Percentiles rank a stretch among this genome's conserved stretches.
Evolutionary conservation across 2,888 invertebrate species (phyloP).

Genomic region (Drosophila flavopinicola): DNA sequence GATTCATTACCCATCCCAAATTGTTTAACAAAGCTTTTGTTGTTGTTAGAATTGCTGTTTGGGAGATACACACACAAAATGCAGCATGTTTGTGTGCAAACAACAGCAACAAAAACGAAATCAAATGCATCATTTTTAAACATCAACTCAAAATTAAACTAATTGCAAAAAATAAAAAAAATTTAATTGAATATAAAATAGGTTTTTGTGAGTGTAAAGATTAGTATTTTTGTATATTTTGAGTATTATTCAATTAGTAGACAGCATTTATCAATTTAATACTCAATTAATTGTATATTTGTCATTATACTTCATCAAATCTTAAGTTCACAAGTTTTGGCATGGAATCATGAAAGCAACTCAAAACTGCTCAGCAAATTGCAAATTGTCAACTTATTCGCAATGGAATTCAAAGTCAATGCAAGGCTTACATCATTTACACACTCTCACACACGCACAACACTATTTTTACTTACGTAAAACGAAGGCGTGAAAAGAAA

Average conservation of each 20-base stretch:
- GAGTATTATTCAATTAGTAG: no score
- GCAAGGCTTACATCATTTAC: constrained; percentile 67
- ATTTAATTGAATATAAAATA: no score
- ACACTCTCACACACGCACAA: no score
- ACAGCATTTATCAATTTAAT: no score
- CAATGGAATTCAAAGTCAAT: constrained; percentile 69
- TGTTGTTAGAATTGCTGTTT: constrained; percentile 19
- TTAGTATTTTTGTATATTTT: no score
- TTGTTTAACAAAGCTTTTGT: constrained; percentile 43
- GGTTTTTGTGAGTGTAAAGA: no score
- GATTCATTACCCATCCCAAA: constrained; percentile 59
- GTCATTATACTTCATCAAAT: no score
- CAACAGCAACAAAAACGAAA: constrained; percentile 29
- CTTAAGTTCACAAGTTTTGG: no score
- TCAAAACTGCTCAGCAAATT: constrained; percentile 30
- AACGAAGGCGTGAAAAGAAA: constrained; percentile 41
- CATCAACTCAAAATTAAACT: no score
- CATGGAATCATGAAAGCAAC: no score
- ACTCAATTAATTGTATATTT: no score
- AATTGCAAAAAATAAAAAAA: no score
- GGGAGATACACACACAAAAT: constrained; percentile 28
- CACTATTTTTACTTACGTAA: constrained; percentile 41
- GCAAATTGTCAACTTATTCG: constrained; percentile 57
- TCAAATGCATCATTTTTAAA: constrained; percentile 26
- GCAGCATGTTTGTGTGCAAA: constrained; percentile 53